Evolutionary conservation across 2,888 invertebrate genomes (phyloP), one percentile per base, ranked within the genome.

Genomic region (Seira musarum): DNA sequence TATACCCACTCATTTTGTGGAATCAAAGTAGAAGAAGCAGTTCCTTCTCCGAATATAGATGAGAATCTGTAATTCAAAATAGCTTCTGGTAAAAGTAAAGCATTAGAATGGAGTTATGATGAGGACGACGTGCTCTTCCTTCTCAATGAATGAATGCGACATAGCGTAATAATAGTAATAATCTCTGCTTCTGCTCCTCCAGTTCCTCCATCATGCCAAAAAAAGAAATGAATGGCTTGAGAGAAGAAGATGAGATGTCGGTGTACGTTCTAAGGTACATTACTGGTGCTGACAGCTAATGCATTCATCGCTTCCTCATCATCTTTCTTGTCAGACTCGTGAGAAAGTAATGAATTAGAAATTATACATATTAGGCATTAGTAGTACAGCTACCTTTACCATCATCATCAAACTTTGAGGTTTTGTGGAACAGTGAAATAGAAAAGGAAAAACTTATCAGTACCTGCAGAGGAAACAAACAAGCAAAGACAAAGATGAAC

Each of bases 311-410:
- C 72, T 68, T 77, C 76, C 65, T 81, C 81, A 81, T 81, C 81
- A 76, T 81, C 76, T 81, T 81, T 76, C 76, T 81, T 81, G 76
- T 81, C 80, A 66, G 25, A 66, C 40, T 70, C 67, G 75, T 75
- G 80, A 80, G 80, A 81, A 77, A 77, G 69, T 81, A 75, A 76
- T 81, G 81, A 81, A 81, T 77, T 67, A 76, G 71, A 76, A 72
- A 71, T 66, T n/a, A n/a, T n/a, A n/a, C n/a, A 64, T 69, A 69
- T 60, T 21, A 5, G 25, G n/a, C n/a, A n/a, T n/a, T n/a, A n/a
- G n/a, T n/a, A n/a, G n/a, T n/a, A n/a, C n/a, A n/a, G n/a, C n/a
- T 60, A 60, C 60, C 60, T 60, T 60, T n/a, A 15, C 17, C 60
- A 2, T 60, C 60, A 21, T 60, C 60, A 60, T 60, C 19, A 19